Conservation (phyloP, 2,113 vertebrate genomes). For the Sorex fumeus region DNA sequence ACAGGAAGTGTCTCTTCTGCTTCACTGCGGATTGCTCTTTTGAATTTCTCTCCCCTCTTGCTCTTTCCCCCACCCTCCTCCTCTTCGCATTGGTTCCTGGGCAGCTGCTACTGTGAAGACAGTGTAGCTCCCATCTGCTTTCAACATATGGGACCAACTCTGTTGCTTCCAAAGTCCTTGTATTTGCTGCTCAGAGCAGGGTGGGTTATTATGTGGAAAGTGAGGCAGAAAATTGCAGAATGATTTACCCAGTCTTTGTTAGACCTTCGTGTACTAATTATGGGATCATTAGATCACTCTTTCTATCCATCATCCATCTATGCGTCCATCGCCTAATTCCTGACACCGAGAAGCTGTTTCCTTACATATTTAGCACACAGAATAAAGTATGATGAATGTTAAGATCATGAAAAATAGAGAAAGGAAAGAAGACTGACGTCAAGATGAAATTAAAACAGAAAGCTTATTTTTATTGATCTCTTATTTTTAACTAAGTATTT, state of each 20-base stretch:
- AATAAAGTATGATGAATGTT: conserved; percentile 30
- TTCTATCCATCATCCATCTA: neutral
- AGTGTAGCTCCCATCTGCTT: conserved; percentile 80
- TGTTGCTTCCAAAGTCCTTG: conserved; percentile 77
- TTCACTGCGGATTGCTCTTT: conserved; percentile 77
- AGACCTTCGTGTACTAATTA: neutral
- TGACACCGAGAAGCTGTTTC: conserved; percentile 30
- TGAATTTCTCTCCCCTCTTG: conserved; percentile 60
- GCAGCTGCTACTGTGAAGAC: conserved; percentile 82
- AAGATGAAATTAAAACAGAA: conserved; percentile 61
- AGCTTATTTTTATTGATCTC: too few relatives aligned
- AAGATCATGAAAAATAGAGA: conserved; percentile 33
- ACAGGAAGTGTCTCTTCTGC: conserved; percentile 12
- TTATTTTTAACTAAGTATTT: neutral
- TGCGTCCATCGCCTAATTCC: neutral
- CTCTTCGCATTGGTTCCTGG: conserved; percentile 78
- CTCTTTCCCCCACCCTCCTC: conserved; percentile 61
- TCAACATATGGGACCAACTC: conserved; percentile 83
- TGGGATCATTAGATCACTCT: neutral
- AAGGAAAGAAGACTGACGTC: conserved; percentile 32
- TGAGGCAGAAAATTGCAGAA: conserved; percentile 62
- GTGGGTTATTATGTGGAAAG: conserved; percentile 71
- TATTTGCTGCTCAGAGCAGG: conserved; percentile 73
- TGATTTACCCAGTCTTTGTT: conserved; percentile 37
- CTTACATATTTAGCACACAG: neutral